Conservation (phyloP, 30 jellyfish, hydroid and myxozoan species). For the Catostylus mosaicus region DNA sequence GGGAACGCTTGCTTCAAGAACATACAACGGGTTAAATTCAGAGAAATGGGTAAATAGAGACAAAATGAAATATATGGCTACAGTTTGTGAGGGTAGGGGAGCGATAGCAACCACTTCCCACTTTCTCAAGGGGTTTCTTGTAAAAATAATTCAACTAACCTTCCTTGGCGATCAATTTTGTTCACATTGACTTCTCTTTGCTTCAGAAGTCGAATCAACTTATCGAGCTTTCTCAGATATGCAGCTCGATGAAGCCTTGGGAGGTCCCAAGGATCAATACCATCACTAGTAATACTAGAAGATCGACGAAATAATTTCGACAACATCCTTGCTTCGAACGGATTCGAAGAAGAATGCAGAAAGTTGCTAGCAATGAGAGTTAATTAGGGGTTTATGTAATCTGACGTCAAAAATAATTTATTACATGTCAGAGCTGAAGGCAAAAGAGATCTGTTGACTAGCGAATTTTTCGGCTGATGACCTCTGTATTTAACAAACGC, state of each 20-base stretch:
- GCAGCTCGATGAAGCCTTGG: slow-evolving; percentile 32
- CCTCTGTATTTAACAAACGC: no score
- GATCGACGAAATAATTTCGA: slow-evolving; percentile 1
- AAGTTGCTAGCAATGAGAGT: neutral
- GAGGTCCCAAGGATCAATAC: slow-evolving; percentile 28
- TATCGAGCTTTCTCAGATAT: neutral
- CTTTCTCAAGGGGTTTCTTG: no score
- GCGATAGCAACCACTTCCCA: neutral
- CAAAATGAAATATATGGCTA: neutral
- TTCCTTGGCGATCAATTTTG: slow-evolving; percentile 15
- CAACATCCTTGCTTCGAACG: slow-evolving; percentile 19
- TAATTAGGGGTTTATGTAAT: neutral
- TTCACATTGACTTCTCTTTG: slow-evolving; percentile 1
- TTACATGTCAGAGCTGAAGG: neutral
- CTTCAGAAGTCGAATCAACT: slow-evolving; percentile 10
- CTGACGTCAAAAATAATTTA: neutral
- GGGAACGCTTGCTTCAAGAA: neutral
- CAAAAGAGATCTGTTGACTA: neutral
- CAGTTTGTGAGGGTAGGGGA: neutral
- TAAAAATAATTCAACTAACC: slow-evolving; percentile 22
- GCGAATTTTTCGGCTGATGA: no score
- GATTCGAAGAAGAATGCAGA: neutral
- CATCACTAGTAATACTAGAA: slow-evolving; percentile 17
- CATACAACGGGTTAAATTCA: neutral
- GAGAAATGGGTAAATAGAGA: neutral